phyloP scores from a whole-genome alignment of 2,888 invertebrate genomes.

The Drosophila suboccidentalis region DNA sequence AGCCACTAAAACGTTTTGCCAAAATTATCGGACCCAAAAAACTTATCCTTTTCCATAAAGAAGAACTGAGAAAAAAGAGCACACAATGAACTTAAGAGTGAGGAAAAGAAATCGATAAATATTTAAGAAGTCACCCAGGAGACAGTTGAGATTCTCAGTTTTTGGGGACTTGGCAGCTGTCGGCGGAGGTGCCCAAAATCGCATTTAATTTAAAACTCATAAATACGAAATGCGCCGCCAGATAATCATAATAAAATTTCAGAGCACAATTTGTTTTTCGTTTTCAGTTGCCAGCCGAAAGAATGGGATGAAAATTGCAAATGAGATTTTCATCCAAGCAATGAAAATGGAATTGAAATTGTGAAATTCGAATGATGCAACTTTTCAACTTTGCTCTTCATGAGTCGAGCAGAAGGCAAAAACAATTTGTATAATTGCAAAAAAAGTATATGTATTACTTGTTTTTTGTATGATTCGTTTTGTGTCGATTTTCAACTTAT shows the following conservation, averaged over 20 bases:
- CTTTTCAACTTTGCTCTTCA: constrained; percentile 16
- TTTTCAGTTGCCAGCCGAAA: constrained; percentile 4
- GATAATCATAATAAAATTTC: constrained; percentile 77
- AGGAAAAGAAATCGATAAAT: constrained; percentile 70
- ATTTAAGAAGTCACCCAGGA: constrained; percentile 66
- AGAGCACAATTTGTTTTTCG: constrained; percentile 45
- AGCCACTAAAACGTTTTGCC: constrained; percentile 74
- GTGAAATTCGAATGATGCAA: constrained; percentile 22
- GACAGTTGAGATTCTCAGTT: constrained; percentile 39
- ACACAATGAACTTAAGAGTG: not conserved
- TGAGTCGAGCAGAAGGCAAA: constrained; percentile 5
- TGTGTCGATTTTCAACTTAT: constrained; percentile 15
- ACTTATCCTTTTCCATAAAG: constrained; percentile 63
- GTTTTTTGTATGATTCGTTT: not conserved
- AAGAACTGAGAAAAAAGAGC: constrained; percentile 10
- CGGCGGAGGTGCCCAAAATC: constrained; percentile 60
- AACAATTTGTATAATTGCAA: constrained; percentile 68
- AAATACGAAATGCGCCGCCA: constrained; percentile 75
- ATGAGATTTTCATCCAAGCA: constrained; percentile 49
- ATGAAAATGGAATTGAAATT: constrained; percentile 48
- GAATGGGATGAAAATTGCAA: constrained; percentile 58
- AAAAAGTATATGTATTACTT: constrained; percentile 7
- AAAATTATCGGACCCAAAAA: constrained; percentile 56
- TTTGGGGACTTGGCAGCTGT: constrained; percentile 32
- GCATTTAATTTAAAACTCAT: constrained; percentile 81